Base-by-base conservation (phyloP, 2,797 vertebrate genomes). In the Euthynnus affinis region DNA sequence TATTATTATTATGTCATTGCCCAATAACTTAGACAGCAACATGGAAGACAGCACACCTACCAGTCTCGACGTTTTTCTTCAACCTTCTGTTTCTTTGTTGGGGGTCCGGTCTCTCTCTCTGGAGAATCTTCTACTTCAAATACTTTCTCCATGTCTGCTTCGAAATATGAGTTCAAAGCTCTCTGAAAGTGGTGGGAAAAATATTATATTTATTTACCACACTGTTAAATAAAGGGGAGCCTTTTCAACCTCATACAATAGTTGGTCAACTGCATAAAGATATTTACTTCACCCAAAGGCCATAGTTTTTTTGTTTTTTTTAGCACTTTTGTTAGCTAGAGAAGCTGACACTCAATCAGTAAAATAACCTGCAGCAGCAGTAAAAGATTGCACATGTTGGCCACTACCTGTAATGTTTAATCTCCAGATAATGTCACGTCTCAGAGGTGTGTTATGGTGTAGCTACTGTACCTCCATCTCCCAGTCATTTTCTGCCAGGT, bases 141-240 rank as follows among this genome's bases (percentile, higher is more conserved):
- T 15, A 93, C 83, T 34, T 70, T 92, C 65, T 96, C 95, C 90
- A 94, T 82, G 15, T 94, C 89, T 5, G 94, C 88, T 56, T 99
- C 97, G 83, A 98, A 98, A 73, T 93, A 99, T 1, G 96, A 94
- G 84, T 98, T 96, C 74, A 98, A 73, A 0, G 97, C 97, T 84
- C 89, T 96, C 98, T 99, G 71, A 13, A 80, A 68, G 25, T 6
- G 5, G 71, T 0, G 44, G 18, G 15, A 23, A 3, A 51, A 2
- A 48, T 18, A 48, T 6, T 5, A 17, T 4, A 29, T 1, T 20
- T 12, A 2, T 27, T 60, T 42, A 37, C 2, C 9, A 15, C 6
- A 42, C 1, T 14, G 29, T 34, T 34, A n/a, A 7, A 34, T 34
- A 0, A 51, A 13, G 48, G 13, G n/a, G 7, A 17, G 13, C 4